Evolutionary conservation across 2,888 invertebrate species (phyloP).

Genomic region (Dynastes hyllus): DNA sequence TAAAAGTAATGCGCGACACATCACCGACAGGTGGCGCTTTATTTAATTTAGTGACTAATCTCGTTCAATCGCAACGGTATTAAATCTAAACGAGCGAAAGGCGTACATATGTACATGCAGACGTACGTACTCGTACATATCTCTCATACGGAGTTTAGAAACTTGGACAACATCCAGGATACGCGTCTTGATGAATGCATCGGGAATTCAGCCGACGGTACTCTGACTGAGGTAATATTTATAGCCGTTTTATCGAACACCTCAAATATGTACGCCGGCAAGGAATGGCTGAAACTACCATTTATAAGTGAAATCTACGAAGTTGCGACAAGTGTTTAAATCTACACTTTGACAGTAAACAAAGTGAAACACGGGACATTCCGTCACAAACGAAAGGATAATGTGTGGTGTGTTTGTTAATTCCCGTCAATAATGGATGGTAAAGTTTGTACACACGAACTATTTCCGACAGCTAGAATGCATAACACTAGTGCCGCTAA

Average conservation of each 20-base stretch:
- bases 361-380: background rate
- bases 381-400: background rate
- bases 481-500: no score
- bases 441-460: no score
- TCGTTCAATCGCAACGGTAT: constrained; percentile 24
- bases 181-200: constrained; percentile 28
- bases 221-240: constrained; percentile 33
- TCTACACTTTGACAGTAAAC: constrained; percentile 35
- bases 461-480: no score
- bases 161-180: constrained; percentile 29
- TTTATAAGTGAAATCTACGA: constrained; percentile 30
- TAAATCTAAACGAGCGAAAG: background rate
- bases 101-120: no score
- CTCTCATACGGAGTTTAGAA: constrained; percentile 16
- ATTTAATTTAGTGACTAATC: constrained; percentile 40
- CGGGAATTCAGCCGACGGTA: constrained; percentile 9
- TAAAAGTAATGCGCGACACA: constrained; percentile 19
- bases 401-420: background rate
- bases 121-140: background rate
- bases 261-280: constrained; percentile 35
- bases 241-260: constrained; percentile 47
- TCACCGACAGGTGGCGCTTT: constrained; percentile 3
- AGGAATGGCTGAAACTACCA: constrained; percentile 15
- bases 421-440: no score
- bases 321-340: constrained; percentile 41